Percentiles rank a stretch among this genome's conserved stretches.
phyloP scores from a whole-genome alignment of 1,140 invertebrate species.

The Antheraea mylitta region DNA sequence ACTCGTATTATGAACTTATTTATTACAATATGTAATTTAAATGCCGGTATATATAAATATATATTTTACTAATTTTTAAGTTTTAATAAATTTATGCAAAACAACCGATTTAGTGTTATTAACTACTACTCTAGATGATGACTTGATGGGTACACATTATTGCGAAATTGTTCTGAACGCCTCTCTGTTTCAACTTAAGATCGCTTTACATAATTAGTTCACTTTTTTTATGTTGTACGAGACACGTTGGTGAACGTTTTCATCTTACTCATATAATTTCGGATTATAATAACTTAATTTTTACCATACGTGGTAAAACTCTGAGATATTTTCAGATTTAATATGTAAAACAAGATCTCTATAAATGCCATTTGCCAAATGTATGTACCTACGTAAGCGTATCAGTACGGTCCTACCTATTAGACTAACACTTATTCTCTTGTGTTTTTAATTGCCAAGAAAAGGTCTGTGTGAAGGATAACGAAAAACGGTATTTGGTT shows the following conservation, averaged over 20 bases:
- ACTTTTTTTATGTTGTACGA: constrained; percentile 3
- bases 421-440: no score
- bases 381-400: no score
- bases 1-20: not conserved
- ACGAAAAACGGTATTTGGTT: no score
- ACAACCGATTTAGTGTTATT: constrained; percentile 64
- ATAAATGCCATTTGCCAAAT: no score
- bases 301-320: not conserved
- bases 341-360: not conserved
- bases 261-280: constrained; percentile 9
- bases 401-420: no score
- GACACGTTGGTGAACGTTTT: not conserved
- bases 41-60: not conserved
- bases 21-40: not conserved
- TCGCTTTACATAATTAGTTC: constrained; percentile 8
- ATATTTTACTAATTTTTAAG: not conserved
- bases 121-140: constrained; percentile 40
- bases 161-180: constrained; percentile 39
- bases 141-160: constrained; percentile 40
- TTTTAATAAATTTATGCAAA: constrained; percentile 57
- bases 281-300: constrained; percentile 10
- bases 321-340: not conserved
- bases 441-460: no score
- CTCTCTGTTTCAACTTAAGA: constrained; percentile 17
- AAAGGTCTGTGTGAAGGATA: no score